Conservation (phyloP, 2,888 invertebrate genomes). For the Nebria salina region DNA sequence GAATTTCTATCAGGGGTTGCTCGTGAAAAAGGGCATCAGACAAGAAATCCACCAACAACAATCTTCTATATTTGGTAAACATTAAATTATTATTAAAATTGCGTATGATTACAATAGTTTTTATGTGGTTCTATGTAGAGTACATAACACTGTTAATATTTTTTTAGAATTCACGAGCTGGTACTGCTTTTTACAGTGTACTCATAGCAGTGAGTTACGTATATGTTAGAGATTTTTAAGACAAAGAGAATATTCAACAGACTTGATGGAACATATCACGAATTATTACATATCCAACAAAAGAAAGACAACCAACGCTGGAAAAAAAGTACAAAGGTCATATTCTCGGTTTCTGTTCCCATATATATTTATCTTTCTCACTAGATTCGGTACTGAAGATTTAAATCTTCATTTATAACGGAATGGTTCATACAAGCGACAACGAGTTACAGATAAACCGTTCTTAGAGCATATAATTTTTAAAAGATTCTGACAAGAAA, state of each 20-base stretch:
- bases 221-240: not conserved
- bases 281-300: not conserved
- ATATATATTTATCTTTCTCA: not conserved
- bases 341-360: not conserved
- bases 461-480: not conserved
- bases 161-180: not conserved
- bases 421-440: not conserved
- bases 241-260: not conserved
- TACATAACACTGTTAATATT: not conserved
- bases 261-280: not conserved
- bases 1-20: not conserved
- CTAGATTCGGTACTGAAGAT: constrained; percentile 1
- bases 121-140: no score
- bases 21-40: not conserved
- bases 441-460: not conserved
- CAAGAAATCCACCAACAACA: not conserved
- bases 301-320: not conserved
- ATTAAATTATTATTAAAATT: no score
- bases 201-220: not conserved
- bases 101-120: no score
- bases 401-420: constrained; percentile 1
- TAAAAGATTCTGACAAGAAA: constrained; percentile 1
- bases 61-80: no score
- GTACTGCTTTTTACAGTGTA: not conserved
- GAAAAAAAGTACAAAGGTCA: not conserved